These are phyloP conservation scores for Mesembrinibis cayennensis DNA, from an alignment of 2,113 vertebrate species.

Conservation along the genomic window DNA sequence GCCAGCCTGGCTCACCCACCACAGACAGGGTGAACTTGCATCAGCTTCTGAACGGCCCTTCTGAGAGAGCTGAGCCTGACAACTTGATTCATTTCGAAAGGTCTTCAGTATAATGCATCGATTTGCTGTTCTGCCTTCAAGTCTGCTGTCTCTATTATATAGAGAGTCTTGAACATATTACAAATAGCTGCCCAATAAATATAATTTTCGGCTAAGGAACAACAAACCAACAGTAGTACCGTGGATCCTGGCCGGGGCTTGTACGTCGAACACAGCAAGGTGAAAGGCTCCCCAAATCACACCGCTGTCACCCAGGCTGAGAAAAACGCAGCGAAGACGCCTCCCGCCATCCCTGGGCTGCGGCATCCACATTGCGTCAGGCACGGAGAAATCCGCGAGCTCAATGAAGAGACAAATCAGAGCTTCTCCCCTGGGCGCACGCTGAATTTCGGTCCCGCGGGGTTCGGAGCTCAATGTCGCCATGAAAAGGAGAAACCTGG, in stretches of 20 bases:
- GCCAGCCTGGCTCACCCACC: not conserved
- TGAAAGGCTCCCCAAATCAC: not conserved
- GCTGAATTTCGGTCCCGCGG: not conserved
- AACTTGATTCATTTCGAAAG: not conserved
- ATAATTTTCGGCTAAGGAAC: not conserved
- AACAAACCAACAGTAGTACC: not conserved
- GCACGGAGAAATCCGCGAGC: not conserved
- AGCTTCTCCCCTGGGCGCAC: not conserved
- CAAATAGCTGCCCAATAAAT: not conserved
- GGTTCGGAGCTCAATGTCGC: not conserved
- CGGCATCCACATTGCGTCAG: not conserved
- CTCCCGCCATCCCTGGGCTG: not conserved
- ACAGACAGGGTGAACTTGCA: not conserved
- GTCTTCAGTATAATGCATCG: not conserved
- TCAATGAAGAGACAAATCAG: accelerated
- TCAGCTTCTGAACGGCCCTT: not conserved
- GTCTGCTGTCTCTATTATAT: not conserved
- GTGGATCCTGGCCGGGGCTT: not conserved
- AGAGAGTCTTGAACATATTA: not conserved
- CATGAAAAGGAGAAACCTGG: accelerated
- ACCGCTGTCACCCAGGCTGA: not conserved
- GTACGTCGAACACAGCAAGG: accelerated
- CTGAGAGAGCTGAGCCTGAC: not conserved
- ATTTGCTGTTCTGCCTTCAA: not conserved
- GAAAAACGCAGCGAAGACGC: accelerated